A percentile compares a stretch with the other conserved stretches of the same genome.
phyloP scores from a whole-genome alignment of 2,797 vertebrate genomes.

The Bryconaethiops microstoma region DNA sequence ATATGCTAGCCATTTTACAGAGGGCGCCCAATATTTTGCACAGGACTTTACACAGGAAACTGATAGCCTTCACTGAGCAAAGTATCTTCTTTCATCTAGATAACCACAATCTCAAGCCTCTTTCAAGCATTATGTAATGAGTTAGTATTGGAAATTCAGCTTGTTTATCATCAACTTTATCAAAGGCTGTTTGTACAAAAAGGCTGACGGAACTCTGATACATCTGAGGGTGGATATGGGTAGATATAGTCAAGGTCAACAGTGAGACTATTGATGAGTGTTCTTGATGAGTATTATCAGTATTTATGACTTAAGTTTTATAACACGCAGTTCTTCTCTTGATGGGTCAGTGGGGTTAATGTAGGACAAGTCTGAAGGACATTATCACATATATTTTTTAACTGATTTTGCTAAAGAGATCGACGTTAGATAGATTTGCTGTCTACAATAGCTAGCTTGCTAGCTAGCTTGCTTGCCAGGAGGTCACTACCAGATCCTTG shows the following conservation, averaged over 20 bases:
- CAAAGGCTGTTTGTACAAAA: slow-evolving; percentile 4
- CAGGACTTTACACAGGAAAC: neutral
- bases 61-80: neutral
- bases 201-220: slow-evolving; percentile 18
- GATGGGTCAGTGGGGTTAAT: neutral
- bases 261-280: neutral
- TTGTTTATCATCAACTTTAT: neutral
- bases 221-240: neutral
- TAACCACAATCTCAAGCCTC: neutral
- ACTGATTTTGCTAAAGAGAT: neutral
- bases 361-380: too few relatives aligned
- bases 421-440: too few relatives aligned
- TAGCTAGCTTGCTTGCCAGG: too few relatives aligned
- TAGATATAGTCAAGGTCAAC: slow-evolving; percentile 3
- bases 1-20: neutral
- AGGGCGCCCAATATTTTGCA: neutral
- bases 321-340: neutral
- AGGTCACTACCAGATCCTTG: too few relatives aligned
- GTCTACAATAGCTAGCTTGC: too few relatives aligned
- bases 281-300: neutral
- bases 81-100: neutral
- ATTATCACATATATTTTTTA: neutral
- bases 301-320: slow-evolving; percentile 12
- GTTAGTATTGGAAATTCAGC: neutral
- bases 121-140: neutral